Percentiles rank a stretch among this genome's conserved stretches.
Conservation (phyloP, 1,140 invertebrate species). For the Scaptomyza montana region DNA sequence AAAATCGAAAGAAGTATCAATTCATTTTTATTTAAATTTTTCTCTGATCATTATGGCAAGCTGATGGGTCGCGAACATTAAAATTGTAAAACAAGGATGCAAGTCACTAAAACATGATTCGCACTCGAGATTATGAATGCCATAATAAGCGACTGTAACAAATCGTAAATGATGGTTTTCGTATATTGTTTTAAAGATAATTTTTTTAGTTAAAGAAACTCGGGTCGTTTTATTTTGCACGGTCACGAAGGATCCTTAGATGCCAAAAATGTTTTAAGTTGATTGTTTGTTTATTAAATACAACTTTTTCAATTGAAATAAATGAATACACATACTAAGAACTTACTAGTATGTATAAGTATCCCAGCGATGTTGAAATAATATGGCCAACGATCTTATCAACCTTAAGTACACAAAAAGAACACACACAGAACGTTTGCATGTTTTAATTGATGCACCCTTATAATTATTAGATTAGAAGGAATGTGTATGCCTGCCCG, state of each 20-base stretch:
- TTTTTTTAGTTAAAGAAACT: not conserved
- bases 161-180: no score
- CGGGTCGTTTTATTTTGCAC: not conserved
- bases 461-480: slow-evolving; percentile 30
- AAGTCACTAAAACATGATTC: no score
- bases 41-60: no score
- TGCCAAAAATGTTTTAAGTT: not conserved
- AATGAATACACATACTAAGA: not conserved
- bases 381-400: not conserved
- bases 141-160: no score
- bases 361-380: not conserved
- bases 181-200: not conserved
- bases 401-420: slow-evolving; percentile 7
- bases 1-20: no score
- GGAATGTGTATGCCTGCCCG: slow-evolving; percentile 57
- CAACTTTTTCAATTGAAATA: not conserved
- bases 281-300: no score
- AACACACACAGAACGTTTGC: slow-evolving; percentile 48
- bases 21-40: no score
- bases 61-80: no score
- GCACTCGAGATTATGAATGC: no score
- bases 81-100: no score
- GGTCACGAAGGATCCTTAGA: not conserved
- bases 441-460: slow-evolving; percentile 53
- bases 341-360: slow-evolving; percentile 3